Conservation (phyloP, 2,113 vertebrate genomes). For the Apodemus sylvaticus region DNA sequence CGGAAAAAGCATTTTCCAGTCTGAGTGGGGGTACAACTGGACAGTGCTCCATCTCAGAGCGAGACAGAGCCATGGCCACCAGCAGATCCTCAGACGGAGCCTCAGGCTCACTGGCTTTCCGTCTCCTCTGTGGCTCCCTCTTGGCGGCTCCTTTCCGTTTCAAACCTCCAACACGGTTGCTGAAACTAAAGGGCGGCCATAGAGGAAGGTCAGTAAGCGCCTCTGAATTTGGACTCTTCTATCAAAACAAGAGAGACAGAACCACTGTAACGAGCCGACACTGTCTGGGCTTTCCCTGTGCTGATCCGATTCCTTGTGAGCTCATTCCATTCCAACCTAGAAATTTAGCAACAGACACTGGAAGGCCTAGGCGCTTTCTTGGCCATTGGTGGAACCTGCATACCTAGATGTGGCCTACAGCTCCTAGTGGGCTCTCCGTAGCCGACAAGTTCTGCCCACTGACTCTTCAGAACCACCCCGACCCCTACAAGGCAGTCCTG, state of each 20-base stretch:
- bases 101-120: constrained; percentile 82
- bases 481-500: background rate
- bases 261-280: background rate
- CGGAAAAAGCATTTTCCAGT: constrained; percentile 69
- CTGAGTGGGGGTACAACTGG: constrained; percentile 62
- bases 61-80: constrained; percentile 95
- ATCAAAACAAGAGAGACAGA: background rate
- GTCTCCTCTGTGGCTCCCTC: constrained; percentile 84
- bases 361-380: background rate
- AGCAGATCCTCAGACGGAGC: constrained; percentile 90
- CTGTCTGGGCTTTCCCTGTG: background rate
- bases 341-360: background rate
- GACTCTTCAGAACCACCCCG: background rate
- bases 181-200: constrained; percentile 78
- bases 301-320: background rate
- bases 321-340: rapidly evolving
- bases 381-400: background rate
- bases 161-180: constrained; percentile 71
- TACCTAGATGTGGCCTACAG: background rate
- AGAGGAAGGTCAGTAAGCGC: constrained; percentile 35
- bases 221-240: background rate
- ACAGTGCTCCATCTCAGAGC: constrained; percentile 89
- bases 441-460: background rate
- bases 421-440: background rate
- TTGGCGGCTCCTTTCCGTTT: constrained; percentile 87